Percentiles rank a stretch among this genome's conserved stretches.
These are phyloP conservation scores for Stichodactyla helianthus DNA, from an alignment of 64 coral and sea anemone species.

Conservation along the genomic window DNA sequence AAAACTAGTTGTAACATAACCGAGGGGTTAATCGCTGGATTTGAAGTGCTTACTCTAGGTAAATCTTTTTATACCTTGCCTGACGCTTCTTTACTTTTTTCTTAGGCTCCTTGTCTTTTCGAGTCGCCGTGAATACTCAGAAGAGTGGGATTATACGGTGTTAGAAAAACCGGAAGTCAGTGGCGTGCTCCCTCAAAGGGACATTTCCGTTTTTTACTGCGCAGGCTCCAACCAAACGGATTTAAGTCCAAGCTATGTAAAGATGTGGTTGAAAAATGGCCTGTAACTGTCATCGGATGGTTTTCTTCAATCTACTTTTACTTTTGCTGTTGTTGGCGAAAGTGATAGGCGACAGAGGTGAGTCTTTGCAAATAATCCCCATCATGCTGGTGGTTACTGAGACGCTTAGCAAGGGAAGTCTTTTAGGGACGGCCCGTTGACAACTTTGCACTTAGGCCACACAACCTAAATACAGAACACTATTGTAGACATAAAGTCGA, in stretches of 20 bases:
- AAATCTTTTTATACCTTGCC: not conserved
- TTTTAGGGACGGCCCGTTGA: conserved; percentile 27
- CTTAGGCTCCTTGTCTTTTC: not conserved
- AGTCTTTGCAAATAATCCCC: conserved; percentile 13
- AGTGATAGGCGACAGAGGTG: conserved; percentile 17
- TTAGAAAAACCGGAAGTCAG: not conserved
- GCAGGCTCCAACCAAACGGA: not conserved
- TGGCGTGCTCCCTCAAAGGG: not conserved
- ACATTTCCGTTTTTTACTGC: conserved; percentile 15
- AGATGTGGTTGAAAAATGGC: conserved; percentile 26
- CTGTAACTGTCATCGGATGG: conserved; percentile 32
- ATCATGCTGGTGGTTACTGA: not conserved
- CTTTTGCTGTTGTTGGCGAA: conserved; percentile 17
- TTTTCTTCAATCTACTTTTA: conserved; percentile 13
- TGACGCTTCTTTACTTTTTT: not conserved
- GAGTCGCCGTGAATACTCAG: not conserved
- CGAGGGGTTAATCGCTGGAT: not conserved
- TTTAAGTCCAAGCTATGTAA: conserved; percentile 17
- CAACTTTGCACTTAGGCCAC: conserved; percentile 1
- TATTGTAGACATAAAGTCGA: conserved; percentile 4
- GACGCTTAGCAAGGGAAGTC: conserved; percentile 10
- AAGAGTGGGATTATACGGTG: not conserved
- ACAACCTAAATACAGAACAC: conserved; percentile 1
- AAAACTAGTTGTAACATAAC: not conserved
- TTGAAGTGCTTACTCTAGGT: not conserved